These are phyloP conservation scores for Drosophila nr. perissopoda DNA, from an alignment of 2,888 invertebrate species.

Conservation along the genomic window DNA sequence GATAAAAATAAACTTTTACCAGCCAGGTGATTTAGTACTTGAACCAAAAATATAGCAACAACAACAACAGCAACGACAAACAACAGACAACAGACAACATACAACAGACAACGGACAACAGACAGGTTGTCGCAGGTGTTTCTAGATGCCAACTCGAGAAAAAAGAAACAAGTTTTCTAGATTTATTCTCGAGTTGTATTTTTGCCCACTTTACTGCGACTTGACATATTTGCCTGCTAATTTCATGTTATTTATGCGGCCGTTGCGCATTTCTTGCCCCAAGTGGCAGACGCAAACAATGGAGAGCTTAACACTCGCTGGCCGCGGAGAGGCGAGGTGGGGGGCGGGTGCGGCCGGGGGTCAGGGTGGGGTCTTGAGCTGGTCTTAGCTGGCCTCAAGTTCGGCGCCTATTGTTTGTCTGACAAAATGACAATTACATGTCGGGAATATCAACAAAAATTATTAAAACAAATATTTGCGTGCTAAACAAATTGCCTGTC, in stretches of 20 bases:
- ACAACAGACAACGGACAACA: neutral
- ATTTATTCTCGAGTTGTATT: conserved; percentile 61
- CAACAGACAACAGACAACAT: conserved; percentile 8
- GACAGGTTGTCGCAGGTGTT: conserved; percentile 62
- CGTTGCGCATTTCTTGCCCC: conserved; percentile 54
- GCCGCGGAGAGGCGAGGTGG: conserved; percentile 23
- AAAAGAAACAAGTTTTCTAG: conserved; percentile 67
- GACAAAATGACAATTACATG: conserved; percentile 80
- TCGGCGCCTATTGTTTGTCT: conserved; percentile 66
- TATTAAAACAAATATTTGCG: conserved; percentile 63
- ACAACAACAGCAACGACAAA: conserved; percentile 8
- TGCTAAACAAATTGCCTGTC: conserved; percentile 64
- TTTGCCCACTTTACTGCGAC: conserved; percentile 39
- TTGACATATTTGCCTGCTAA: conserved; percentile 79
- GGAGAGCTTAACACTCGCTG: conserved; percentile 50
- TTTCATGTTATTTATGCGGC: conserved; percentile 76
- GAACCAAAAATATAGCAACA: conserved; percentile 49
- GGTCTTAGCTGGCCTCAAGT: conserved; percentile 25
- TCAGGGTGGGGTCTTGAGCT: conserved; percentile 49
- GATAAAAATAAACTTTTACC: conserved; percentile 66
- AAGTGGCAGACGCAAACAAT: conserved; percentile 64
- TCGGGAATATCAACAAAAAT: conserved; percentile 61
- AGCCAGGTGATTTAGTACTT: conserved; percentile 75
- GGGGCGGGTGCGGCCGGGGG: conserved; percentile 19
- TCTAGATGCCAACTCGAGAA: conserved; percentile 43